A percentile compares a stretch with the other conserved stretches of the same genome.
Evolutionary conservation across 1,140 invertebrate genomes (phyloP).

Genomic region (Ostrea edulis): DNA sequence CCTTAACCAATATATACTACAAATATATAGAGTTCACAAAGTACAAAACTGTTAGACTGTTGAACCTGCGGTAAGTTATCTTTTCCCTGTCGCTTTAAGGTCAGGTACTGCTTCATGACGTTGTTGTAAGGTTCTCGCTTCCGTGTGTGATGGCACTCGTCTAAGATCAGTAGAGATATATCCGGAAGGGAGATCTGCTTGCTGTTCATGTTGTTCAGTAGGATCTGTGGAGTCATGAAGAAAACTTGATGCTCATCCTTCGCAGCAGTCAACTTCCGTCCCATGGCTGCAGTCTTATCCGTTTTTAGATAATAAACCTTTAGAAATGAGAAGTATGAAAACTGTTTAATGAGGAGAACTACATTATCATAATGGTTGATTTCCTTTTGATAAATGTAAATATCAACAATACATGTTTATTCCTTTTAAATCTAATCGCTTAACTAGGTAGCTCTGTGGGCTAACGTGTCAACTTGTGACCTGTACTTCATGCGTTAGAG

Average conservation of each 20-base stretch:
- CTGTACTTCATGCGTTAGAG: too few relatives aligned
- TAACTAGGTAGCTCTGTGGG: neutral
- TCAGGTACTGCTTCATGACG: conserved; percentile 72
- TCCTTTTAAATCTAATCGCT: neutral
- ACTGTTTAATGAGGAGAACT: neutral
- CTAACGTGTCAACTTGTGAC: too few relatives aligned
- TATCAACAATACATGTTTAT: neutral
- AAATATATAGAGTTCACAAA: too few relatives aligned
- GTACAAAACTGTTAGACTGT: too few relatives aligned
- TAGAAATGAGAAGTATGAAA: neutral
- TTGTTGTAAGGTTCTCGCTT: conserved; percentile 76
- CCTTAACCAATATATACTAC: too few relatives aligned
- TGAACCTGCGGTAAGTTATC: neutral
- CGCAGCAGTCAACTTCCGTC: conserved; percentile 61
- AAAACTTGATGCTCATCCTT: conserved; percentile 65
- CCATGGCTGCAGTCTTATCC: neutral
- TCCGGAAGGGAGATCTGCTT: conserved; percentile 57
- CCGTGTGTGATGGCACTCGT: conserved; percentile 78
- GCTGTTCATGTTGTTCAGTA: conserved; percentile 67
- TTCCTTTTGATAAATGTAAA: neutral
- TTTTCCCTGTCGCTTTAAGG: neutral
- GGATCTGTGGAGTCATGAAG: conserved; percentile 72
- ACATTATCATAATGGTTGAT: neutral
- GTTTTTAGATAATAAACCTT: conserved; percentile 37
- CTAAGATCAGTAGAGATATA: conserved; percentile 73